Conservation (phyloP, 2,797 vertebrate species). For the Coregonus sp. region DNA sequence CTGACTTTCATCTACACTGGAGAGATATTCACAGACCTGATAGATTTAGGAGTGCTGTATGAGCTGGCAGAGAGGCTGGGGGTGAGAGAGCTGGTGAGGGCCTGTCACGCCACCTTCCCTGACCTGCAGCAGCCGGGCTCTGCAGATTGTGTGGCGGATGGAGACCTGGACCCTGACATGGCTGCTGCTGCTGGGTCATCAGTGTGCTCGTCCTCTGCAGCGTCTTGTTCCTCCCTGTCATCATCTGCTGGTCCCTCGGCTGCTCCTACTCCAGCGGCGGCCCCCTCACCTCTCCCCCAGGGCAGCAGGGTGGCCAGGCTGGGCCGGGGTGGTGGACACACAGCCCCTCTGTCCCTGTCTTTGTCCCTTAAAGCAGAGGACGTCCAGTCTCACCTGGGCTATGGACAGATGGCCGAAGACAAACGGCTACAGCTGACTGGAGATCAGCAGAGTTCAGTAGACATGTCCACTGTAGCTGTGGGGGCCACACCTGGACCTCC, state of each 20-base stretch:
- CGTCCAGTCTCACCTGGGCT: conserved; percentile 65
- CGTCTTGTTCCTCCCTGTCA: conserved; percentile 76
- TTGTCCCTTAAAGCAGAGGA: conserved; percentile 83
- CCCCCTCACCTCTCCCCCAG: conserved; percentile 63
- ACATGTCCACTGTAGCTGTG: conserved; percentile 43
- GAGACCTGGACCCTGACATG: conserved; percentile 57
- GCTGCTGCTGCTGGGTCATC: conserved; percentile 48
- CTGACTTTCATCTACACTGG: conserved; percentile 95
- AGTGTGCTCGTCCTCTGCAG: conserved; percentile 67
- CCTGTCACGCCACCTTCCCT: conserved; percentile 92
- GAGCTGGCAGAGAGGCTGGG: conserved; percentile 92
- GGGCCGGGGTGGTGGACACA: conserved; percentile 20
- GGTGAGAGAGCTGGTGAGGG: conserved; percentile 84
- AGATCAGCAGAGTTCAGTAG: conserved; percentile 33
- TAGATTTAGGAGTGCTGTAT: conserved; percentile 93
- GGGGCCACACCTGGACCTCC: conserved; percentile 51
- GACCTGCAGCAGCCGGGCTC: conserved; percentile 83
- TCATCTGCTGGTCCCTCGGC: conserved; percentile 72
- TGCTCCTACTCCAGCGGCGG: conserved; percentile 55
- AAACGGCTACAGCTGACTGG: conserved; percentile 21
- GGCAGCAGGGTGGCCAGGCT: conserved; percentile 31
- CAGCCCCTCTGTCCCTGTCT: conserved; percentile 33
- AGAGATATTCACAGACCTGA: conserved; percentile 91
- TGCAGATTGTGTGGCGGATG: conserved; percentile 54
- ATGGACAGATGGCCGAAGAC: conserved; percentile 63